phyloP scores from a whole-genome alignment of 2,888 invertebrate species.

The Dynastes hyllus region DNA sequence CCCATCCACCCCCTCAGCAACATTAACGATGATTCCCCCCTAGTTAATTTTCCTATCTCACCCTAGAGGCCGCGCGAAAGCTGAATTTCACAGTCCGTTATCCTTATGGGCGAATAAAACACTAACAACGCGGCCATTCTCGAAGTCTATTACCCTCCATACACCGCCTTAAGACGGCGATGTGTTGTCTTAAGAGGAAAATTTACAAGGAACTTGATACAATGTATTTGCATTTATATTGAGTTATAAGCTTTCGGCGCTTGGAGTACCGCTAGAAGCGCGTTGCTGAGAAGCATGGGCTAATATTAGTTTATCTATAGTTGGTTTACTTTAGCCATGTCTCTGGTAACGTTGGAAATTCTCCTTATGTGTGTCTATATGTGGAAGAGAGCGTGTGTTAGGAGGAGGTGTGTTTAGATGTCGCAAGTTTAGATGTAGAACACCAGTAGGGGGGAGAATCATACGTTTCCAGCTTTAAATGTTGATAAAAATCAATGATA shows the following conservation, averaged over 20 bases:
- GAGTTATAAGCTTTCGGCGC: slow-evolving; percentile 65
- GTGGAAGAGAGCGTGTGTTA: neutral
- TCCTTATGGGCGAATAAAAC: no score
- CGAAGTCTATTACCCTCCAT: slow-evolving; percentile 48
- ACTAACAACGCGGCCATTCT: neutral
- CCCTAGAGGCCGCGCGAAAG: slow-evolving; percentile 8
- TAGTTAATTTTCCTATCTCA: neutral
- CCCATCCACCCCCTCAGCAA: neutral
- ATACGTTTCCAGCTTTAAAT: no score
- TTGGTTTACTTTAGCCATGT: slow-evolving; percentile 64
- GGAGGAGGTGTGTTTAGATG: no score
- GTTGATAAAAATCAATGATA: no score
- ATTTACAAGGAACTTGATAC: slow-evolving; percentile 70
- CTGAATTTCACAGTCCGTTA: slow-evolving; percentile 38
- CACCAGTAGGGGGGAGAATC: no score
- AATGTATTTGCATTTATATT: slow-evolving; percentile 72
- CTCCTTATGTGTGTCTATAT: neutral
- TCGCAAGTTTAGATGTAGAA: no score
- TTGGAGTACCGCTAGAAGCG: neutral
- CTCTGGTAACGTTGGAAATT: neutral
- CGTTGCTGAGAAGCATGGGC: slow-evolving; percentile 64
- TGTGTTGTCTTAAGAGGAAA: slow-evolving; percentile 69
- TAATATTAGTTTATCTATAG: slow-evolving; percentile 70
- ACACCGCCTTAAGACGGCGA: slow-evolving; percentile 58
- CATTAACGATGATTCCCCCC: slow-evolving; percentile 23